Conservation (phyloP, 2,797 vertebrate genomes). For the Pseudopleuronectes americanus region DNA sequence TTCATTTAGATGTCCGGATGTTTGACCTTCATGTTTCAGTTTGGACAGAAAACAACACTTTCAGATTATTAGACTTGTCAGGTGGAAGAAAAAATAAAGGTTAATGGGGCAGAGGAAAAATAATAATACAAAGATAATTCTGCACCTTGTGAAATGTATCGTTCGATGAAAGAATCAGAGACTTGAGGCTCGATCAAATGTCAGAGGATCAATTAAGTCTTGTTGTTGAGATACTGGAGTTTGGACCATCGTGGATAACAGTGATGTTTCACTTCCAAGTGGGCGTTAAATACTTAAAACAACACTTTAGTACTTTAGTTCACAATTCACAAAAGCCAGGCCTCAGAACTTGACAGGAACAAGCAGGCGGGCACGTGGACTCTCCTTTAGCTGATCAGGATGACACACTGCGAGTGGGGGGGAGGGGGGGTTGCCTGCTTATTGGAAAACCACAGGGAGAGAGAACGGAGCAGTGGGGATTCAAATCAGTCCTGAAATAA, state of each 20-base stretch:
- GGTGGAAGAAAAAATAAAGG: not conserved
- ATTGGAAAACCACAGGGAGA: constrained; percentile 42
- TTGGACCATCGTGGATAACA: too few species aligned
- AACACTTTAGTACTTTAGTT: too few species aligned
- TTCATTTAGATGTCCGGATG: not conserved
- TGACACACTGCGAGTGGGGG: constrained; percentile 47
- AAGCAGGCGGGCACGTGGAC: constrained; percentile 41
- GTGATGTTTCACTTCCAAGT: too few species aligned
- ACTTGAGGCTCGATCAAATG: too few species aligned
- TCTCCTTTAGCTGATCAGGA: constrained; percentile 42
- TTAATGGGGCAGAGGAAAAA: not conserved
- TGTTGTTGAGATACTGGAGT: too few species aligned
- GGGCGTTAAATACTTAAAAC: too few species aligned
- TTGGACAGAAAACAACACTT: not conserved
- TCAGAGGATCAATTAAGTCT: too few species aligned
- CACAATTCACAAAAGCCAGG: constrained; percentile 46
- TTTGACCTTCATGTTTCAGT: not conserved
- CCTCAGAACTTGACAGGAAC: constrained; percentile 56
- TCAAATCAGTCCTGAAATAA: constrained; percentile 22
- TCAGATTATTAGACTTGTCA: not conserved
- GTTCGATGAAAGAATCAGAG: too few species aligned
- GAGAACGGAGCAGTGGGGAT: constrained; percentile 14
- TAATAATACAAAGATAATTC: too few species aligned
- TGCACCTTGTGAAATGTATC: not conserved
- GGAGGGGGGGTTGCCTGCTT: constrained; percentile 30